Conservation (phyloP, 1,140 invertebrate species). For the Danaus plexippus region DNA sequence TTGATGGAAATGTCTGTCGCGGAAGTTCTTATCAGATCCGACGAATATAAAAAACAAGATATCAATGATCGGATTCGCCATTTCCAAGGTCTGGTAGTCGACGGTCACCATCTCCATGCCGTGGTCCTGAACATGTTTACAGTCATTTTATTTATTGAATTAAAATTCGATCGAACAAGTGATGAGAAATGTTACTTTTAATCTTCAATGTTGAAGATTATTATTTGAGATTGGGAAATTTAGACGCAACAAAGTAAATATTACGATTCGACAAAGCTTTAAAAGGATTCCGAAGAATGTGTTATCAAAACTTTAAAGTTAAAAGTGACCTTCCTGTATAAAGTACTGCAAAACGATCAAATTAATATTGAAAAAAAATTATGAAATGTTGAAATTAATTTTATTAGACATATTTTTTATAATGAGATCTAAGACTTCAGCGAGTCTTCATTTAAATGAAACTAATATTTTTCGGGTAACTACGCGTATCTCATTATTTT, state of each 20-base stretch:
- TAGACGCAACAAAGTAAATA: background rate
- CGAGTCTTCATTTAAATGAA: too few relatives aligned
- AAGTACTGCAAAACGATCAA: too few relatives aligned
- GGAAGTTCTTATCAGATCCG: constrained; percentile 60
- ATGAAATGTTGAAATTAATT: constrained; percentile 17
- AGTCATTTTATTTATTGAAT: background rate
- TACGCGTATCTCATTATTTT: too few relatives aligned
- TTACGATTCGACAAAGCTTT: too few relatives aligned
- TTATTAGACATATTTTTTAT: too few relatives aligned
- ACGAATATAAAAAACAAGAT: constrained; percentile 71
- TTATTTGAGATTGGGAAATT: background rate
- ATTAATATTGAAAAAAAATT: constrained; percentile 6
- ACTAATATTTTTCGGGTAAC: too few relatives aligned
- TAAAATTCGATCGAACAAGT: too few relatives aligned
- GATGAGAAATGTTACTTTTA: background rate
- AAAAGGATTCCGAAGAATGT: too few relatives aligned
- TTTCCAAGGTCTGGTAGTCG: constrained; percentile 71
- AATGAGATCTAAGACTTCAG: too few relatives aligned
- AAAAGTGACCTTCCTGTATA: too few relatives aligned
- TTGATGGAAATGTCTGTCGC: constrained; percentile 52
- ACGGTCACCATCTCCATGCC: constrained; percentile 50
- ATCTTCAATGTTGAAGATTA: background rate
- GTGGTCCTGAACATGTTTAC: constrained; percentile 33
- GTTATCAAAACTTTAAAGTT: too few relatives aligned
- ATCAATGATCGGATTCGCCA: constrained; percentile 67